phyloP scores from a whole-genome alignment of 2,888 invertebrate species.

The Habrosyne pyritoides region DNA sequence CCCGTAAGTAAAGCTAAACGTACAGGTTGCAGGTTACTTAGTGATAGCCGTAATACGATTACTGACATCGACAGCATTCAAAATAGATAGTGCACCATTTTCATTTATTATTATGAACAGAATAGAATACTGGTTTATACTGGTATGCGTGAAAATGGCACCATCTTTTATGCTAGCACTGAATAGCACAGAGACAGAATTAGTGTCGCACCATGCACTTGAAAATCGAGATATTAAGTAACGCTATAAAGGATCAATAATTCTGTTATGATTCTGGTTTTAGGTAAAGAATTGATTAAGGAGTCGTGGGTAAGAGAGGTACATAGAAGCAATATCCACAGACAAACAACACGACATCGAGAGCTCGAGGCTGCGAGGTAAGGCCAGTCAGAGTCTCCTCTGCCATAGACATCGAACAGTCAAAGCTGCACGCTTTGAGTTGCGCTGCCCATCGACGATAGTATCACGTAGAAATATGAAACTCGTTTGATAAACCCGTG shows the following conservation, averaged over 20 bases:
- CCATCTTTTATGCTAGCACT: conserved; percentile 38
- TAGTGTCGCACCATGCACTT: conserved; percentile 62
- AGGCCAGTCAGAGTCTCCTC: conserved; percentile 64
- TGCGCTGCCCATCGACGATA: conserved; percentile 66
- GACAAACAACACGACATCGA: conserved; percentile 77
- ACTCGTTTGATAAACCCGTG: conserved; percentile 11
- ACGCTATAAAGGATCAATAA: background rate
- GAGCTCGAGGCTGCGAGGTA: conserved; percentile 72
- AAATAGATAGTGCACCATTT: conserved; percentile 52
- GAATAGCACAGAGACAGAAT: conserved; percentile 51
- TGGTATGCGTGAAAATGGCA: conserved; percentile 53
- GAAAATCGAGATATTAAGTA: conserved; percentile 23
- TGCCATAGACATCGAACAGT: conserved; percentile 78
- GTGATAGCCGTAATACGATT: conserved; percentile 34
- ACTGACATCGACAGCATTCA: conserved; percentile 59
- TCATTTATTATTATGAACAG: conserved; percentile 31
- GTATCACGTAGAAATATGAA: conserved; percentile 12
- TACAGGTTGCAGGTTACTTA: conserved; percentile 36
- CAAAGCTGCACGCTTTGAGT: conserved; percentile 74
- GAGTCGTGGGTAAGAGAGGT: conserved; percentile 62
- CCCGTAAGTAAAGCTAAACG: conserved; percentile 33
- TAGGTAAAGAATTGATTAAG: conserved; percentile 17
- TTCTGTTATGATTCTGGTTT: background rate
- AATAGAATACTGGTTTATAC: conserved; percentile 17
- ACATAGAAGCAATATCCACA: conserved; percentile 76